These are phyloP conservation scores for Luperina testacea DNA, from an alignment of 2,888 invertebrate species.

Conservation along the genomic window DNA sequence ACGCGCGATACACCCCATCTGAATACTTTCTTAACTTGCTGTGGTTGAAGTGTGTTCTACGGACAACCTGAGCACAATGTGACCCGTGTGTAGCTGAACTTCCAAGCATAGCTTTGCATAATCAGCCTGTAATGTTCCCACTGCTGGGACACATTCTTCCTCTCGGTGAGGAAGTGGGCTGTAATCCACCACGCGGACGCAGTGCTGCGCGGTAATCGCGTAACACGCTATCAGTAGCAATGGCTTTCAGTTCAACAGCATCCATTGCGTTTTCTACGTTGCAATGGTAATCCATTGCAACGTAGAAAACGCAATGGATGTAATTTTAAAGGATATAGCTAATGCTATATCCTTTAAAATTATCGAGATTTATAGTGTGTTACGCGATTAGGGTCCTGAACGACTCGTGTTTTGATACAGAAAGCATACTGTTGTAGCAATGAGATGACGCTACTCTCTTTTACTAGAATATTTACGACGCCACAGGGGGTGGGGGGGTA, in stretches of 20 bases:
- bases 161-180: not conserved
- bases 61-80: not conserved
- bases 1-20: not conserved
- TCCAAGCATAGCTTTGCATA: not conserved
- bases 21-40: not conserved
- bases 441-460: not conserved
- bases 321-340: too few species aligned
- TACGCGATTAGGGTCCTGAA: not conserved
- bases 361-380: not conserved
- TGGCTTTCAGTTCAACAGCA: too few species aligned
- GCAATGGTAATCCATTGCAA: too few species aligned
- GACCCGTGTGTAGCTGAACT: not conserved
- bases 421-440: not conserved
- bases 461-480: constrained; percentile 25
- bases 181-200: not conserved
- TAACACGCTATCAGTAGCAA: not conserved
- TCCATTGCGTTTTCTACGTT: too few species aligned
- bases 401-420: not conserved
- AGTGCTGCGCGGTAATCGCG: not conserved
- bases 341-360: too few species aligned
- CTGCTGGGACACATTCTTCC: not conserved
- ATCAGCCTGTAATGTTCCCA: not conserved
- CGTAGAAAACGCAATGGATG: too few species aligned
- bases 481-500: not conserved
- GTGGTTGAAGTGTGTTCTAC: not conserved